Evolutionary conservation across 2,888 invertebrate species (phyloP).

Genomic region (Ophonus ardosiacus): DNA sequence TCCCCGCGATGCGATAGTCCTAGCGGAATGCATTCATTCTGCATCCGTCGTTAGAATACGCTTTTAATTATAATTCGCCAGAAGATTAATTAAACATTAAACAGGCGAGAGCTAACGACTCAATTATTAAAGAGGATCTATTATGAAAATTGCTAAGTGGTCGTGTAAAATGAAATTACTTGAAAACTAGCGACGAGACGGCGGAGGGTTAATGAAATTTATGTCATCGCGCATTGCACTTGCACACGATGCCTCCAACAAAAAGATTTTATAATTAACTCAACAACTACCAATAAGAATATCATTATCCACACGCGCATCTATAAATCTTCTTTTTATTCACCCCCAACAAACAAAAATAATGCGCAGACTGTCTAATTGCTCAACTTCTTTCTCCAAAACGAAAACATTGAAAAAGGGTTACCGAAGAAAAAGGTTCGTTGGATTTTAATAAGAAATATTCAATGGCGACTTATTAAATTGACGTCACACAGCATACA

Average conservation of each 20-base stretch:
- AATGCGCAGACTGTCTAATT: background rate
- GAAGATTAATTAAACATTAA: slow-evolving; percentile 59
- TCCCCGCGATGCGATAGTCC: background rate
- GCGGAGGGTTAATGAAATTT: slow-evolving; percentile 53
- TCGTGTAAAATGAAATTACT: slow-evolving; percentile 59
- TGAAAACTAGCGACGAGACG: slow-evolving; percentile 44
- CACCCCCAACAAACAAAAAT: background rate
- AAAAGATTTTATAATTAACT: slow-evolving; percentile 47
- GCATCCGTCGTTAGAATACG: slow-evolving; percentile 53
- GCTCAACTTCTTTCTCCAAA: background rate
- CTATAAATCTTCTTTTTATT: slow-evolving; percentile 19
- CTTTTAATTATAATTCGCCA: slow-evolving; percentile 59
- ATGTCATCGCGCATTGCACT: slow-evolving; percentile 44
- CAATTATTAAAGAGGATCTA: slow-evolving; percentile 59
- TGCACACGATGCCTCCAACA: slow-evolving; percentile 41
- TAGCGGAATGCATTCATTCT: slow-evolving; percentile 43
- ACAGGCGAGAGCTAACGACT: slow-evolving; percentile 55
- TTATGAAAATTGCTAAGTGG: slow-evolving; percentile 58
- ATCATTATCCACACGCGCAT: slow-evolving; percentile 3
- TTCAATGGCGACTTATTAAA: no score
- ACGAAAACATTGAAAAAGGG: background rate
- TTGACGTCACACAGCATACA: no score
- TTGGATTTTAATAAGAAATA: no score
- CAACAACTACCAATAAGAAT: slow-evolving; percentile 42
- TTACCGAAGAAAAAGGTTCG: no score